Percentiles rank a stretch among this genome's conserved stretches.
Conservation (phyloP, 2,888 invertebrate species). For the Polylopha cassiicola region DNA sequence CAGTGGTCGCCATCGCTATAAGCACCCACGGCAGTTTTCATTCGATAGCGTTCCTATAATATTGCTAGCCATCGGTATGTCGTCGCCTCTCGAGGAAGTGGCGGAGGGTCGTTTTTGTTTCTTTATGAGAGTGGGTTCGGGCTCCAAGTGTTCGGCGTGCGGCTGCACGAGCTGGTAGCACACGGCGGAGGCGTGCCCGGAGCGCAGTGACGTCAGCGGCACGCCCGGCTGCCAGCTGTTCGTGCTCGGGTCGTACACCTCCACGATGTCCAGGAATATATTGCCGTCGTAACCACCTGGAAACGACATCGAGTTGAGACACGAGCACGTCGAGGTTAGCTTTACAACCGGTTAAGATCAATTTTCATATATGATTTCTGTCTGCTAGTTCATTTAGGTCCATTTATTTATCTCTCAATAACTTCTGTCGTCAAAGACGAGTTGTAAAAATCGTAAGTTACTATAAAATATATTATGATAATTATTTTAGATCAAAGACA, state of each 20-base stretch:
- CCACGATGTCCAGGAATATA: conserved; percentile 89
- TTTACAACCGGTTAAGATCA: too few species aligned
- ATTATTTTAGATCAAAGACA: too few species aligned
- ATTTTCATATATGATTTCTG: too few species aligned
- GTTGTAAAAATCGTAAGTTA: too few species aligned
- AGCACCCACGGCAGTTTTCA: conserved; percentile 30
- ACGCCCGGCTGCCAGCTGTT: conserved; percentile 87
- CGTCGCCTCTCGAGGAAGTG: conserved; percentile 36
- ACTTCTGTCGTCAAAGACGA: too few species aligned
- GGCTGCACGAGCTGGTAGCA: conserved; percentile 85
- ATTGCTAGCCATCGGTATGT: conserved; percentile 58
- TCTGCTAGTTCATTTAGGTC: too few species aligned
- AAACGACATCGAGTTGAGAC: conserved; percentile 27
- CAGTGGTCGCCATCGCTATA: conserved; percentile 25
- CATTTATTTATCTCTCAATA: too few species aligned
- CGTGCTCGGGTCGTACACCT: conserved; percentile 88
- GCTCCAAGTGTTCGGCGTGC: conserved; percentile 34
- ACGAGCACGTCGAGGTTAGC: conserved; percentile 1
- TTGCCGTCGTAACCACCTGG: conserved; percentile 93
- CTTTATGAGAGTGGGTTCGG: conserved; percentile 36
- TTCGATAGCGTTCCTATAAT: conserved; percentile 61
- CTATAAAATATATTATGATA: too few species aligned
- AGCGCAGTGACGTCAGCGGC: conserved; percentile 88
- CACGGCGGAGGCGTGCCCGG: conserved; percentile 94
- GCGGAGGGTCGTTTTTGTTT: conserved; percentile 32